Percentiles rank a stretch among this genome's conserved stretches.
phyloP scores from a whole-genome alignment of 2,113 vertebrate species.

The Neogale vison region DNA sequence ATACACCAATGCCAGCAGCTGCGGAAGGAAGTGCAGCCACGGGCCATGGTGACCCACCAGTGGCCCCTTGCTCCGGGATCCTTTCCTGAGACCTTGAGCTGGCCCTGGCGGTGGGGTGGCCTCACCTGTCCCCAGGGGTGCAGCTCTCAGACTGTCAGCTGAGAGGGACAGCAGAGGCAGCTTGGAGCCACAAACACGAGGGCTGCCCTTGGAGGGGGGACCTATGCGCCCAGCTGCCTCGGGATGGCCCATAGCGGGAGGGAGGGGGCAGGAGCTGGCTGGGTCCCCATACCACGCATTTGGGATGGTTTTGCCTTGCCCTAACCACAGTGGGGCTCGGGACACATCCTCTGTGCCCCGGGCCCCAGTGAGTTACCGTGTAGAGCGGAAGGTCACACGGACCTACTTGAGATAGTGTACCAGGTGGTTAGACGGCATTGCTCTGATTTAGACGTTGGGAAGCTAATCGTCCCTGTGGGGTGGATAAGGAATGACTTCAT shows the following conservation, averaged over 20 bases:
- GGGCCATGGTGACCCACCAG: not conserved
- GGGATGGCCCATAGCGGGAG: not conserved
- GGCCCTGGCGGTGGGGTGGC: not conserved
- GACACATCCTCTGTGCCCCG: not conserved
- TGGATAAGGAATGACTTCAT: not conserved
- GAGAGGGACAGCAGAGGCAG: not conserved
- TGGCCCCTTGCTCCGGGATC: not conserved
- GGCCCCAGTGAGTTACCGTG: not conserved
- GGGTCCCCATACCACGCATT: too few species aligned
- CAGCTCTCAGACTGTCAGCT: not conserved
- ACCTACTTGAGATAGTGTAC: not conserved
- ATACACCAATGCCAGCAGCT: not conserved
- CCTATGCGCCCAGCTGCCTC: rapidly evolving
- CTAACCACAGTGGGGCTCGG: not conserved
- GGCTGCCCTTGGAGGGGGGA: not conserved
- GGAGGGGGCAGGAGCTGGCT: not conserved
- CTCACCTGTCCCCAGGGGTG: not conserved
- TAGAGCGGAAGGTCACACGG: not conserved
- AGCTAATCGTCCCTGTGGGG: rapidly evolving
- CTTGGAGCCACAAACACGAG: rapidly evolving
- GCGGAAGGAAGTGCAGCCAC: too few species aligned
- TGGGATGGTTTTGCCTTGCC: not conserved
- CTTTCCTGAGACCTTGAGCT: not conserved
- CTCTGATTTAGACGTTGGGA: not conserved
- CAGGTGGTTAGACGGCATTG: too few species aligned